These are phyloP conservation scores for Mythimna albipuncta DNA, from an alignment of 2,888 invertebrate genomes.

Conservation along the genomic window DNA sequence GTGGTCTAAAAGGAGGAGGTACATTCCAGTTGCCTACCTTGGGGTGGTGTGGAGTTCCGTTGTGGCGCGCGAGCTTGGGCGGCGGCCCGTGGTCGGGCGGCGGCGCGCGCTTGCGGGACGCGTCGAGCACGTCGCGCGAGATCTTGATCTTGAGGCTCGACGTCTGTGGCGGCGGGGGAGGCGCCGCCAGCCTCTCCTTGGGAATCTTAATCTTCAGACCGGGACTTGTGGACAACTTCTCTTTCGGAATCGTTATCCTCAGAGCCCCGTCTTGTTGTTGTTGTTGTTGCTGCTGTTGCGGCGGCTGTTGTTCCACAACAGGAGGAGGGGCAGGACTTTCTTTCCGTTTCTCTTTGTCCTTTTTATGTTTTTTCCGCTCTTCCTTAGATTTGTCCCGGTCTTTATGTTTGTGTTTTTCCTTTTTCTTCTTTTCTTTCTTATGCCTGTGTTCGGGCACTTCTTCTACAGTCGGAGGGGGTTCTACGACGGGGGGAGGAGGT, in stretches of 20 bases:
- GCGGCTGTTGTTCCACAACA: constrained; percentile 26
- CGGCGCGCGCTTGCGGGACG: constrained; percentile 70
- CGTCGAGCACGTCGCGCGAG: constrained; percentile 93
- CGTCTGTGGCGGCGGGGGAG: constrained; percentile 78
- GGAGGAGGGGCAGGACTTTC: constrained; percentile 69
- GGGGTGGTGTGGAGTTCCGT: constrained; percentile 79
- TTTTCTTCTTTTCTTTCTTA: constrained; percentile 93
- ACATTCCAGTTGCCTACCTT: constrained; percentile 87
- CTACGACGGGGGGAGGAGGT: constrained; percentile 56
- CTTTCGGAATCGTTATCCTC: constrained; percentile 86
- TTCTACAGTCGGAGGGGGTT: constrained; percentile 51
- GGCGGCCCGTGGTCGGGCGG: constrained; percentile 74
- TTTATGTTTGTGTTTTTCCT: constrained; percentile 95
- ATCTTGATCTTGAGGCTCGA: constrained; percentile 94
- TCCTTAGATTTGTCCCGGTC: constrained; percentile 94
- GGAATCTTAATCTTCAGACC: constrained; percentile 96
- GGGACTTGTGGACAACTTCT: constrained; percentile 83
- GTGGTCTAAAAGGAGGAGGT: constrained; percentile 78
- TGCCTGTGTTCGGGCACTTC: constrained; percentile 79
- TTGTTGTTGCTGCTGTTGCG: constrained; percentile 52
- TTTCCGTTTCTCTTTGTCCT: constrained; percentile 89
- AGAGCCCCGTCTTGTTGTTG: constrained; percentile 75
- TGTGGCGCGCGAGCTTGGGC: constrained; percentile 81
- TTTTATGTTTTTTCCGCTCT: constrained; percentile 94
- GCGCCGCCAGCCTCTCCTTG: constrained; percentile 93